Conservation (phyloP, 64 coral and sea anemone genomes). For the Porites lutea region DNA sequence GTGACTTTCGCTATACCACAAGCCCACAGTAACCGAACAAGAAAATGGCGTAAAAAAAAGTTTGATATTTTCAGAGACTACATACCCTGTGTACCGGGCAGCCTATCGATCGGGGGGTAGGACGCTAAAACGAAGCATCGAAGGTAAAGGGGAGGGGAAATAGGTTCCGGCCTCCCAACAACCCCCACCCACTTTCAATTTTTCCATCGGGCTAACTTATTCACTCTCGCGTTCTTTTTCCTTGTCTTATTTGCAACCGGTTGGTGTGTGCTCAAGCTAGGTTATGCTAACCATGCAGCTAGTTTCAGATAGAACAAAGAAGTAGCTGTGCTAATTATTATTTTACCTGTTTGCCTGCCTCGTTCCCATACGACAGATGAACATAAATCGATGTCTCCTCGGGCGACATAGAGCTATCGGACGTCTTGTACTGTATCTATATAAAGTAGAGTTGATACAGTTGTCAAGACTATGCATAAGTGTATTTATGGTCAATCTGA, state of each 20-base stretch:
- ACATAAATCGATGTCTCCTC: conserved; percentile 41
- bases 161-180: too few relatives aligned
- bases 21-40: too few relatives aligned
- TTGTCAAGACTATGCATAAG: background rate
- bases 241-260: background rate
- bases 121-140: too few relatives aligned
- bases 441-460: background rate
- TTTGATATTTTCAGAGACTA: too few relatives aligned
- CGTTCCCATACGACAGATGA: background rate
- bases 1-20: too few relatives aligned
- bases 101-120: too few relatives aligned
- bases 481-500: background rate
- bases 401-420: background rate
- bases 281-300: background rate
- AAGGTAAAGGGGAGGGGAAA: too few relatives aligned
- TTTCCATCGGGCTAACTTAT: too few relatives aligned
- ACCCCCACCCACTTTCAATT: too few relatives aligned
- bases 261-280: background rate
- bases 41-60: too few relatives aligned
- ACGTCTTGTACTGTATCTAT: conserved; percentile 21
- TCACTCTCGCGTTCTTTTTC: too few relatives aligned
- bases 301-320: background rate
- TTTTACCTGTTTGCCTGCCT: conserved; percentile 31
- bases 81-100: too few relatives aligned
- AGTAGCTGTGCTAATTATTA: background rate